Evolutionary conservation across 2,888 invertebrate genomes (phyloP).

Genomic region (Nomada fabriciana): DNA sequence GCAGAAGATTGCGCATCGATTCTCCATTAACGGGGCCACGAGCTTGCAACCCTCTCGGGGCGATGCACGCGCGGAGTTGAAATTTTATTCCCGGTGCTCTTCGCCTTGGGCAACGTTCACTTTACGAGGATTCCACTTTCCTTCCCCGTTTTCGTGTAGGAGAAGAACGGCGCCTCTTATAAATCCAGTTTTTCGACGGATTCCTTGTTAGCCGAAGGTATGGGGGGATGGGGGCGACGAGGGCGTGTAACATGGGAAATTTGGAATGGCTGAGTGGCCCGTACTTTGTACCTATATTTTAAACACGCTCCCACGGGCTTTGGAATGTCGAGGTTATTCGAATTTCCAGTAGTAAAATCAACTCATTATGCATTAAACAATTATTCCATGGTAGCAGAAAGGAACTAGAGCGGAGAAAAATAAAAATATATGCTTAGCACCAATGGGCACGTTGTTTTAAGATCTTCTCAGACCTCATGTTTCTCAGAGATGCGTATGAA

Average conservation of each 20-base stretch:
- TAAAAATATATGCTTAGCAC: no score
- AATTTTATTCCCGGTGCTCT: constrained; percentile 33
- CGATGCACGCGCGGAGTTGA: constrained; percentile 7
- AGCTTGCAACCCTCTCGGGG: neutral
- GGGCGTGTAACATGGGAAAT: neutral
- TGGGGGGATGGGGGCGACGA: constrained; percentile 17
- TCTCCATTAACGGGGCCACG: constrained; percentile 61
- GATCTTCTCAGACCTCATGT: no score
- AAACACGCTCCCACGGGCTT: neutral
- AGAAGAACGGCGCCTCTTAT: neutral
- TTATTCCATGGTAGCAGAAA: no score
- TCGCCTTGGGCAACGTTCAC: constrained; percentile 6
- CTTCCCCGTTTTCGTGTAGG: neutral
- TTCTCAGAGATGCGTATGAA: no score
- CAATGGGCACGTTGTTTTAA: no score
- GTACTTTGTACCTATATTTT: no score
- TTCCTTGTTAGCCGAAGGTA: constrained; percentile 30
- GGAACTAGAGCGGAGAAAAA: no score
- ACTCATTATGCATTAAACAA: no score
- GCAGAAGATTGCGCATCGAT: constrained; percentile 55
- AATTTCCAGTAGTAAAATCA: no score
- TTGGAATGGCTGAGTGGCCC: no score
- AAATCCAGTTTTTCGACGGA: neutral
- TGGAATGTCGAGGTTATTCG: no score
- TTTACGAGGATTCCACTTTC: constrained; percentile 23